Evolutionary conservation across 2,888 invertebrate genomes (phyloP).

Genomic region (Cyrtodaria siliqua): DNA sequence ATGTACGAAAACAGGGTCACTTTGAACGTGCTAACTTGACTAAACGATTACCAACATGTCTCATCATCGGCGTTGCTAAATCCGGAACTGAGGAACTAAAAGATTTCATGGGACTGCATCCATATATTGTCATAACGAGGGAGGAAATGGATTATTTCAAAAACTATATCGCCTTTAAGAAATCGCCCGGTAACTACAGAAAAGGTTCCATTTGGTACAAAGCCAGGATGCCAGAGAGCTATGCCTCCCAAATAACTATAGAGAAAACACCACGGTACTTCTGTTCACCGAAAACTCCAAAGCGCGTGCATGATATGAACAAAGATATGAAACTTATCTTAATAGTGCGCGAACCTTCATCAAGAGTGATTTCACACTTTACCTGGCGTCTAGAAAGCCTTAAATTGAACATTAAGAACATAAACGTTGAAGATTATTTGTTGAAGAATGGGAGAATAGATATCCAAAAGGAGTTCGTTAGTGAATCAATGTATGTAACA

Average conservation of each 20-base stretch:
- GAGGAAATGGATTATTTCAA: no score
- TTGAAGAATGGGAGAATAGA: constrained; percentile 65
- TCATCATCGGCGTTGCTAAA: no score
- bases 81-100: no score
- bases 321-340: constrained; percentile 94
- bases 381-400: constrained; percentile 87
- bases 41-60: no score
- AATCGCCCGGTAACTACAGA: constrained; percentile 88
- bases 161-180: no score
- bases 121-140: no score
- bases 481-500: constrained; percentile 85
- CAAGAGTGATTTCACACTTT: constrained; percentile 98
- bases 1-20: no score
- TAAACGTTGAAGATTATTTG: neutral
- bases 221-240: constrained; percentile 94
- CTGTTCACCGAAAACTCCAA: constrained; percentile 96
- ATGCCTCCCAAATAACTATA: constrained; percentile 96
- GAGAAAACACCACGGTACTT: constrained; percentile 99
- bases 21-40: no score
- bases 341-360: constrained; percentile 98
- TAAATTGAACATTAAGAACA: constrained; percentile 72
- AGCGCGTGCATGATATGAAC: constrained; percentile 97
- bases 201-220: constrained; percentile 96
- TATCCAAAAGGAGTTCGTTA: constrained; percentile 70
- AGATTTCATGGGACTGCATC: no score